Conservation (phyloP, 1,140 invertebrate species). For the Drosophila murphyi region DNA sequence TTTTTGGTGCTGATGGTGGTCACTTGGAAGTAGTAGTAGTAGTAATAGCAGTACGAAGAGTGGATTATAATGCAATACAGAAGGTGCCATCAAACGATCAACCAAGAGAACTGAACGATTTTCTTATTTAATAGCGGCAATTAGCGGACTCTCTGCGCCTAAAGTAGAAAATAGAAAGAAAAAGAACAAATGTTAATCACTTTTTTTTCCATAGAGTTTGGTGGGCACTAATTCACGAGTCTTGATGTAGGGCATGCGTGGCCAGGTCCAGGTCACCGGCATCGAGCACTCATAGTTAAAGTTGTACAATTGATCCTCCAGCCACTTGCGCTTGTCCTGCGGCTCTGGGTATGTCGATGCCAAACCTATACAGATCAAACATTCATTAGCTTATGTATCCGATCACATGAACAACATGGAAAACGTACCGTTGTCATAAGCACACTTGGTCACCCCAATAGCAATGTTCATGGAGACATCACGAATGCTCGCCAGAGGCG, state of each 20-base stretch:
- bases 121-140: slow-evolving; percentile 81
- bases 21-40: slow-evolving; percentile 36
- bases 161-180: slow-evolving; percentile 55
- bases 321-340: slow-evolving; percentile 89
- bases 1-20: slow-evolving; percentile 65
- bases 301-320: slow-evolving; percentile 91
- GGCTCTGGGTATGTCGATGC: slow-evolving; percentile 94
- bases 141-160: slow-evolving; percentile 80
- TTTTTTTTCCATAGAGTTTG: slow-evolving; percentile 81
- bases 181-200: slow-evolving; percentile 68
- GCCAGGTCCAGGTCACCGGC: slow-evolving; percentile 91
- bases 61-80: slow-evolving; percentile 75
- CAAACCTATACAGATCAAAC: slow-evolving; percentile 87
- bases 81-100: slow-evolving; percentile 70
- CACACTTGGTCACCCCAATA: slow-evolving; percentile 93
- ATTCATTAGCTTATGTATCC: neutral
- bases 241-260: slow-evolving; percentile 82
- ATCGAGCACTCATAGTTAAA: slow-evolving; percentile 92
- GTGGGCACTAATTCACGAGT: slow-evolving; percentile 84
- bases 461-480: slow-evolving; percentile 96
- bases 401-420: neutral
- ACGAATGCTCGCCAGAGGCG: slow-evolving; percentile 93
- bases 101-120: slow-evolving; percentile 53
- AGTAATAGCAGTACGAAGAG: slow-evolving; percentile 45
- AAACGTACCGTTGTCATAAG: slow-evolving; percentile 91